Conservation (phyloP, 2,797 vertebrate species). For the Luscinia megarhynchos region DNA sequence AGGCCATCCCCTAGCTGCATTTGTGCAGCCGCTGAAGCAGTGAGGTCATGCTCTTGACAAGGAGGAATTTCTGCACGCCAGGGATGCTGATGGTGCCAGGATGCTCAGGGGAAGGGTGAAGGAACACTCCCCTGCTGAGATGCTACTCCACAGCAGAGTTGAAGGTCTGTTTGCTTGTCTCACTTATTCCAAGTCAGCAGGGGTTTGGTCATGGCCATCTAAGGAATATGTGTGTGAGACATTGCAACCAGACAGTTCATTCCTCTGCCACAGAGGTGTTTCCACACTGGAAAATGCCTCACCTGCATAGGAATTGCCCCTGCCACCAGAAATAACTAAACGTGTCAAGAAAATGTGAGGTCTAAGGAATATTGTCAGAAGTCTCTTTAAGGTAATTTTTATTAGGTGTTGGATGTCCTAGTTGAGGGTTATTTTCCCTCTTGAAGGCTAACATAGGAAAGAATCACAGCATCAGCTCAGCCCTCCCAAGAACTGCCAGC, state of each 20-base stretch:
- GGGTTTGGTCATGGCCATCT: background rate
- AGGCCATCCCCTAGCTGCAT: slow-evolving; percentile 27
- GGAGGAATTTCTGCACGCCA: background rate
- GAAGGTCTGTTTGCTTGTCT: background rate
- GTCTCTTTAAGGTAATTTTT: slow-evolving; percentile 17
- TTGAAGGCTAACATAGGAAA: background rate
- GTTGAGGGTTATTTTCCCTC: slow-evolving; percentile 10
- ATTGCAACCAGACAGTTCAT: background rate
- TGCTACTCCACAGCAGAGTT: background rate
- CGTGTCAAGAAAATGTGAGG: background rate
- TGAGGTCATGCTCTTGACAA: slow-evolving; percentile 45
- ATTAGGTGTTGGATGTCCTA: slow-evolving; percentile 39
- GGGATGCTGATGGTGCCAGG: slow-evolving; percentile 25
- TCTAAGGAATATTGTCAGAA: slow-evolving; percentile 14
- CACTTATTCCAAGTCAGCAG: background rate
- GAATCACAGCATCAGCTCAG: slow-evolving; percentile 21
- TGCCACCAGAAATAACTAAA: background rate
- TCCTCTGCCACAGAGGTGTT: background rate
- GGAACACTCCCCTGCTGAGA: background rate
- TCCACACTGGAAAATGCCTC: background rate
- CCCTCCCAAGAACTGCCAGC: background rate
- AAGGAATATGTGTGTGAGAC: background rate
- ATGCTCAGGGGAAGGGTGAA: background rate
- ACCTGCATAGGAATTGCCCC: background rate
- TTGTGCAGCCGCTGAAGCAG: slow-evolving; percentile 24